Evolutionary conservation across 2,888 invertebrate genomes (phyloP), one percentile per base, ranked within the genome.

Genomic region (Eupeodes latifasciatus): DNA sequence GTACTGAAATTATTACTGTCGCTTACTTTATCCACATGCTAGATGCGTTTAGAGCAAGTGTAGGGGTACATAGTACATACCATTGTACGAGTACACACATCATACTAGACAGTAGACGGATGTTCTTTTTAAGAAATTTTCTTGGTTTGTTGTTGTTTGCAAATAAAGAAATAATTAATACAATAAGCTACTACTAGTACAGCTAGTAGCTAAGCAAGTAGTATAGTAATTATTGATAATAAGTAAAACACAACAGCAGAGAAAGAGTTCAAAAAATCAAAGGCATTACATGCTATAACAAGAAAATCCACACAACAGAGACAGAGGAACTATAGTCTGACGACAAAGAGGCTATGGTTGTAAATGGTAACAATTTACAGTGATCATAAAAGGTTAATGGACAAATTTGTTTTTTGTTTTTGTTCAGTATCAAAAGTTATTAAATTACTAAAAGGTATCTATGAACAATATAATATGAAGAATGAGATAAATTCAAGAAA

Each of bases 141-240:
- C 81, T 82, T 85, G 81, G 67, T 81, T 85, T 80, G 51, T 77
- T 88, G 55, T 81, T 81, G 76, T 88, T 88, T 74, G 72, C 67
- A 85, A 81, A 88, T 88, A 88, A 88, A 88, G 88, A 81, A 88
- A 78, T 72, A 69, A 78, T 81, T 81, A 81, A 78, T 64, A 75
- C 74, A 81, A 85, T 77, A 83, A 81, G 71, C 62, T 78, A 59
- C 59, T 76, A 64, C 55, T 81, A 64, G 47, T 51, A 62, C 66
- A 66, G 19, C 40, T 57, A 77, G 9, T 47, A 47, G 44, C 27
- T 27, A 27, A 27, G 27, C 27, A 2, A 27, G 27, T 40, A 40
- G 6, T 40, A 40, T 5, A 40, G 5, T 40, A 40, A 40, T 40
- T 5, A 40, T 40, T 40, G 40, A 40, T 40, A 40, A 62, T 72